Evolutionary conservation across 35 echinoderm and acorn worm species (phyloP), one percentile per base, ranked within the genome.

Genomic region (Ptychodera flava): DNA sequence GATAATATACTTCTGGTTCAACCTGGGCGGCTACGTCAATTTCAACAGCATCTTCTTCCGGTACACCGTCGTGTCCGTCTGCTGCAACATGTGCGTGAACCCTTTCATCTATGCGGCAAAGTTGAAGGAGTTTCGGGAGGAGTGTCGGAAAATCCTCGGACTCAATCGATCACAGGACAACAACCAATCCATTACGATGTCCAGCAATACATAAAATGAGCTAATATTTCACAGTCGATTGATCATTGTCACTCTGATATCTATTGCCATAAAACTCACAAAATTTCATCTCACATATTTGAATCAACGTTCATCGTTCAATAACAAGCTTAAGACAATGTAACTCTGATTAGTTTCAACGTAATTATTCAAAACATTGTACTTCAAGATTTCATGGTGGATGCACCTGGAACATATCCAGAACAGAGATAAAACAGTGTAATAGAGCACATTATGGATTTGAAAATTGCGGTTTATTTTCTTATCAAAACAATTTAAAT

Each of bases 1-100:
- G 31, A 91, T 87, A 0, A 79, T 86, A 32, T 91, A 86, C 31
- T 78, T 91, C 10, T 82, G 80, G 33, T 91, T 86, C 31, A 86
- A 82, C 35, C 90, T 91, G 0, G 90, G 90, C 16, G 90, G 90
- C 33, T 35, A 82, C 33, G 2, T 82, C n/a, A 14, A 89, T 32
- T 76, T 32, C 35, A 35, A 79, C 12, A 82, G 80, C 30, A 89
- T 77, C 28, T 16, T 82, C 29, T 33, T 52, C 28, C 28, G 32
- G 6, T 31, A 45, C 79, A 80, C 75, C 15, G 83, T 38, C 0
- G 82, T 32, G 10, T 32, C 35, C 6, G 30, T 89, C 0, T 31
- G 81, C 15, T 82, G 81, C n/a, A 89, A 89, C 64, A 89, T 89
- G 87, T 53, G 79, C 33, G 80, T 83, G 1, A 89, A 89, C 80